These are phyloP conservation scores for Synanthedon tipuliformis DNA, from an alignment of 2,888 invertebrate genomes.

Conservation along the genomic window DNA sequence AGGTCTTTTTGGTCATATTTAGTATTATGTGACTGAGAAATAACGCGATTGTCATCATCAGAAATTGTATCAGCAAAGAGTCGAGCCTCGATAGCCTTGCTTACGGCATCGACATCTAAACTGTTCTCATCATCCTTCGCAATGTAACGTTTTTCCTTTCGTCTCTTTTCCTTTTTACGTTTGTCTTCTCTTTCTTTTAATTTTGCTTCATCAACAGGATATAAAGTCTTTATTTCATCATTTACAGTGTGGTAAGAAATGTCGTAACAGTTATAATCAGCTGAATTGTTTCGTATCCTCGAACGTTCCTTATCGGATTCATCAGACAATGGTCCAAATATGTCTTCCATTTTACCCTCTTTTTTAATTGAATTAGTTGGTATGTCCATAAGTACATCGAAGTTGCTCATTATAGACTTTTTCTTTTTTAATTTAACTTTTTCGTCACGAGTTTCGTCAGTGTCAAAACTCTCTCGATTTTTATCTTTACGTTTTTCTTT, in stretches of 20 bases:
- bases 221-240: slow-evolving; percentile 15
- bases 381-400: slow-evolving; percentile 34
- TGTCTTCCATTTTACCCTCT: slow-evolving; percentile 88
- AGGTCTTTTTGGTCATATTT: slow-evolving; percentile 63
- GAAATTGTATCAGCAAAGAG: slow-evolving; percentile 76
- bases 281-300: slow-evolving; percentile 21
- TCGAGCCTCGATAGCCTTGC: slow-evolving; percentile 84
- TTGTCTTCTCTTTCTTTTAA: slow-evolving; percentile 62
- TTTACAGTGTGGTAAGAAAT: slow-evolving; percentile 14
- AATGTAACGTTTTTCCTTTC: slow-evolving; percentile 71
- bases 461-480: slow-evolving; percentile 60
- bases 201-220: slow-evolving; percentile 32
- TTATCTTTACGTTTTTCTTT: slow-evolving; percentile 74
- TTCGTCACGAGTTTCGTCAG: slow-evolving; percentile 59
- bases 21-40: slow-evolving; percentile 24
- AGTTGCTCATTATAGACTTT: slow-evolving; percentile 32
- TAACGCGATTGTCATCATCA: slow-evolving; percentile 51
- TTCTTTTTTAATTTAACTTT: slow-evolving; percentile 72
- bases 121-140: slow-evolving; percentile 80
- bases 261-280: slow-evolving; percentile 29
- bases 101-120: slow-evolving; percentile 83
- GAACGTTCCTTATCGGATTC: slow-evolving; percentile 65
- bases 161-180: slow-evolving; percentile 74
- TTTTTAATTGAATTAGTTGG: slow-evolving; percentile 60
- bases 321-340: slow-evolving; percentile 88